Evolutionary conservation across 2,888 invertebrate genomes (phyloP).

Genomic region (Phalera bucephala): DNA sequence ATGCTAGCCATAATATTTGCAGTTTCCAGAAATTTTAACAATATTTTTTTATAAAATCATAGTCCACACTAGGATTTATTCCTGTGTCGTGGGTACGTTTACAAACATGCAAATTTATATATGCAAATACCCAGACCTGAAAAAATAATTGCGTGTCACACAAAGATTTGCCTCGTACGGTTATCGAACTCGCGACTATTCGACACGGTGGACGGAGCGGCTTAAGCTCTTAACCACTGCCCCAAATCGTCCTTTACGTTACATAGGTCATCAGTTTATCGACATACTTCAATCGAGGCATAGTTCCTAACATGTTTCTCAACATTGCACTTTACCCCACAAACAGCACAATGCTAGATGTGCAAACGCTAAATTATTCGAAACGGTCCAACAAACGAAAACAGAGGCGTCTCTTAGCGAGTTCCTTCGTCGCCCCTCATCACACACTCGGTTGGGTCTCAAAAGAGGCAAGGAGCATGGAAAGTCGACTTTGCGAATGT

Average conservation of each 20-base stretch:
- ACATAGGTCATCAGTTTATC: no score
- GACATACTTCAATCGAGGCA: no score
- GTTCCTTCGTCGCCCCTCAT: conserved; percentile 58
- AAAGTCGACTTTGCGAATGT: conserved; percentile 50
- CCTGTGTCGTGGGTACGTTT: no score
- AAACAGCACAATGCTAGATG: conserved; percentile 19
- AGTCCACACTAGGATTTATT: no score
- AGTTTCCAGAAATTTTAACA: no score
- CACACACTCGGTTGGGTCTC: conserved; percentile 65
- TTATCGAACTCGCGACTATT: not conserved
- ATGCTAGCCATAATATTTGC: no score
- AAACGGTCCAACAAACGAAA: conserved; percentile 28
- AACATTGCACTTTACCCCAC: not conserved
- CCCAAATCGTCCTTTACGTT: no score
- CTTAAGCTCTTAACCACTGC: not conserved
- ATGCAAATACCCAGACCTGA: not conserved
- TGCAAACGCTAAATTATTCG: conserved; percentile 21
- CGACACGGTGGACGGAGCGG: not conserved
- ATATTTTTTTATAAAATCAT: no score
- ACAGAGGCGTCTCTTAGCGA: conserved; percentile 30
- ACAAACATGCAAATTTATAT: not conserved
- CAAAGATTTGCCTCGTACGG: not conserved
- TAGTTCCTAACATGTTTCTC: no score
- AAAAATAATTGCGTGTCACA: not conserved
- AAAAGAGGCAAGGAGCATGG: conserved; percentile 49